Base-by-base conservation (phyloP, 2,113 vertebrate species). In the Bostrychus sinensis region DNA sequence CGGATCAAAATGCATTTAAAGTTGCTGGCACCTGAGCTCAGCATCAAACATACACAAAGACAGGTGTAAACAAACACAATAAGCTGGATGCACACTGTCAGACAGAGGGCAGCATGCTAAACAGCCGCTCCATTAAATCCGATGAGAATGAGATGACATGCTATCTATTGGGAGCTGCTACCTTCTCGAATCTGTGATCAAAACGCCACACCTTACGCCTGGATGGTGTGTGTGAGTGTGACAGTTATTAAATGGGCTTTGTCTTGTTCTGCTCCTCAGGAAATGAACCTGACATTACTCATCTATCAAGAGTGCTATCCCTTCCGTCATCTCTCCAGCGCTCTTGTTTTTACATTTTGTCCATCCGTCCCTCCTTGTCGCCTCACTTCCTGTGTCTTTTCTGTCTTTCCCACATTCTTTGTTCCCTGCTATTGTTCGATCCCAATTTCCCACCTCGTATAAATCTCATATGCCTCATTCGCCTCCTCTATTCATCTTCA, bases 221-320 rank as follows among this genome's bases (percentile, higher is more conserved):
- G 7, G 51, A 56, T 30, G 25, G 48, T 48, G 22, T 73, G 58
- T 62, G 56, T 72, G 34, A 78, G 53, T 74, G 46, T 66, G 78
- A 73, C 64, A 54, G 66, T 76, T 82, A 75, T 84, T 79, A 83
- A 88, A 85, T 77, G 57, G 73, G 73, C 66, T 77, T 75, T 77
- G 81, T 88, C 82, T 85, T 84, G 58, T 77, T 66, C 71, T 78
- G 54, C 48, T 81, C 41, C 77, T 72, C 78, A 61, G 80, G 87
- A 88, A 86, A 87, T 89, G 56, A 83, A 82, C 69, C 83, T 84
- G 87, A 83, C 86, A 86, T 86, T 38, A 83, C 74, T 74, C 84
- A 82, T 88, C 84, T 70, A 75, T 88, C 81, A 86, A 14, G 23
- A 72, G 28, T 10, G 32, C 62, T 63, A 72, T 72, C 69, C 61